A percentile compares a stretch with the other conserved stretches of the same genome.
phyloP scores from a whole-genome alignment of 2,113 vertebrate species.

The Carassius carassius region DNA sequence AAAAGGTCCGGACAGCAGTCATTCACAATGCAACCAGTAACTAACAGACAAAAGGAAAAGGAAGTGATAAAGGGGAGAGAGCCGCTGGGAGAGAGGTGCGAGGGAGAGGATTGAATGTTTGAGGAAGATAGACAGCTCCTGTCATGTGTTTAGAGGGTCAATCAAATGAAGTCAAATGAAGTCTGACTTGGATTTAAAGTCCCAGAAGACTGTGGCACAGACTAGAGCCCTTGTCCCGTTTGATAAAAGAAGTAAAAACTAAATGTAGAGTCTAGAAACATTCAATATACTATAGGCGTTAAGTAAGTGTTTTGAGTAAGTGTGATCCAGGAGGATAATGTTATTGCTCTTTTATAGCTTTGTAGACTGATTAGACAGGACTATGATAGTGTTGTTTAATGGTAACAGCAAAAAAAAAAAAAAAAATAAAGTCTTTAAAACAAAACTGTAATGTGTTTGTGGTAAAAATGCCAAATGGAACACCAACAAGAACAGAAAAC shows the following conservation, averaged over 20 bases:
- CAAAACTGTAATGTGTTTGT: neutral
- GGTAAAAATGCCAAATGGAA: neutral
- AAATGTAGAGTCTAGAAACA: neutral
- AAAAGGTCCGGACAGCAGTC: slow-evolving; percentile 32
- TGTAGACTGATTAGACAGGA: neutral
- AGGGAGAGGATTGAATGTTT: slow-evolving; percentile 1
- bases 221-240: neutral
- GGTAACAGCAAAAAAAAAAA: neutral
- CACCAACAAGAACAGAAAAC: neutral
- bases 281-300: neutral
- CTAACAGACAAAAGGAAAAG: slow-evolving; percentile 9
- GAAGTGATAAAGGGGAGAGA: slow-evolving; percentile 20
- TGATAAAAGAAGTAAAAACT: slow-evolving; percentile 25
- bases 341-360: neutral
- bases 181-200: neutral
- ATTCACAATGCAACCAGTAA: slow-evolving; percentile 39
- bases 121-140: slow-evolving; percentile 38
- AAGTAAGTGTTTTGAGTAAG: neutral
- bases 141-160: slow-evolving; percentile 35
- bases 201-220: neutral
- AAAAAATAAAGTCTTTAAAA: neutral
- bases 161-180: slow-evolving; percentile 34
- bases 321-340: neutral
- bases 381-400: neutral
- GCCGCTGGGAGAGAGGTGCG: slow-evolving; percentile 13